These are phyloP conservation scores for Zootermopsis nevadensis DNA, from an alignment of 2,888 invertebrate species.

Conservation along the genomic window DNA sequence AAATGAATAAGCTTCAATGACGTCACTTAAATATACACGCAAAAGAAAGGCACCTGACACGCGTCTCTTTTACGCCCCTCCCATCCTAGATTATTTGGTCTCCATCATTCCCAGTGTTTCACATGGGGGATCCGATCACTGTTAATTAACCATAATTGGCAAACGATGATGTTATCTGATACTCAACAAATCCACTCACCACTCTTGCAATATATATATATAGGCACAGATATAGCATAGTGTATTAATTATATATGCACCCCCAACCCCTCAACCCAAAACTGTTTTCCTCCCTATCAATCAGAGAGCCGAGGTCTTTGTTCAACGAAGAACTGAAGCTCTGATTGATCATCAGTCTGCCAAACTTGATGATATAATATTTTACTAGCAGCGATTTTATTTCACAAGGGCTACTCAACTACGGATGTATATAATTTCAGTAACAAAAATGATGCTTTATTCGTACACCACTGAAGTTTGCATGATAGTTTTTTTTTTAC, in stretches of 20 bases:
- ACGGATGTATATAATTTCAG: no score
- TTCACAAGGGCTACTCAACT: background rate
- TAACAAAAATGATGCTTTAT: no score
- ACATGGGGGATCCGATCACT: background rate
- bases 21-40: no score
- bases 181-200: conserved; percentile 7
- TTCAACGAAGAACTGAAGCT: background rate
- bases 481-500: no score
- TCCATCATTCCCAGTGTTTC: background rate
- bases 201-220: conserved; percentile 3
- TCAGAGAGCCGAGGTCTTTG: background rate
- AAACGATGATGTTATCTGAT: conserved; percentile 13
- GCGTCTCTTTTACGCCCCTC: background rate
- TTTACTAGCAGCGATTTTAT: background rate
- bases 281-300: background rate
- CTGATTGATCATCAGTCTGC: background rate
- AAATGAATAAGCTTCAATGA: background rate
- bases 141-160: conserved; percentile 28
- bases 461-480: no score
- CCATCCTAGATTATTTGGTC: background rate
- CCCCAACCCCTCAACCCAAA: background rate
- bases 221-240: background rate
- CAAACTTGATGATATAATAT: background rate
- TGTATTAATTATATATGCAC: conserved; percentile 26
- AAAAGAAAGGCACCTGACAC: no score